Percentiles rank a stretch among this genome's conserved stretches.
phyloP scores from a whole-genome alignment of 2,888 invertebrate species.

The Clostera curtula region DNA sequence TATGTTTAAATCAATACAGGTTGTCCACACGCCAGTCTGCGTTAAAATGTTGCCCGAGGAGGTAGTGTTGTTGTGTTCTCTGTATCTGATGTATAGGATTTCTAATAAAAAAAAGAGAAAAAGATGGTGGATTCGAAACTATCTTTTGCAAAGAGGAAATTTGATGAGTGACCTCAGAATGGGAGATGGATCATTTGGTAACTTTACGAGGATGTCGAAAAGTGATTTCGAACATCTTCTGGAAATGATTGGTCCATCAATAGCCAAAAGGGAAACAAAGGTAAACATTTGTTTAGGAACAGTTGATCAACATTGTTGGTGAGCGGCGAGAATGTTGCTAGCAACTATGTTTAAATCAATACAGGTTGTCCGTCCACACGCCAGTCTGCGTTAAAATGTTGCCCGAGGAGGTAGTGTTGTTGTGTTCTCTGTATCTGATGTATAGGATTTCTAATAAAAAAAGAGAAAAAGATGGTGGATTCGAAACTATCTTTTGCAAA shows the following conservation, averaged over 20 bases:
- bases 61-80: conserved; percentile 8
- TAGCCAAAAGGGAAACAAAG: conserved; percentile 20
- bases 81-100: conserved; percentile 8
- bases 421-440: conserved; percentile 7
- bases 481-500: conserved; percentile 17
- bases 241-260: conserved; percentile 18
- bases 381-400: conserved; percentile 9
- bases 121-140: conserved; percentile 16
- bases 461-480: conserved; percentile 14
- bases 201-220: conserved; percentile 21
- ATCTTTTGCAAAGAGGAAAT: conserved; percentile 17
- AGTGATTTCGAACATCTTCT: conserved; percentile 22
- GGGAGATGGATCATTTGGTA: conserved; percentile 18
- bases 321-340: too few relatives aligned
- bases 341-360: conserved; percentile 7
- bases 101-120: conserved; percentile 13
- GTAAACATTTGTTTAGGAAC: too few relatives aligned
- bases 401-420: conserved; percentile 8
- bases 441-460: conserved; percentile 10
- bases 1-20: conserved; percentile 6
- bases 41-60: conserved; percentile 9
- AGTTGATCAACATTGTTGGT: too few relatives aligned
- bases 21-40: conserved; percentile 7
- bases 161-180: conserved; percentile 19
- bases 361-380: conserved; percentile 4